Conservation (phyloP, 2,113 vertebrate species). For the Ifrita kowaldi region DNA sequence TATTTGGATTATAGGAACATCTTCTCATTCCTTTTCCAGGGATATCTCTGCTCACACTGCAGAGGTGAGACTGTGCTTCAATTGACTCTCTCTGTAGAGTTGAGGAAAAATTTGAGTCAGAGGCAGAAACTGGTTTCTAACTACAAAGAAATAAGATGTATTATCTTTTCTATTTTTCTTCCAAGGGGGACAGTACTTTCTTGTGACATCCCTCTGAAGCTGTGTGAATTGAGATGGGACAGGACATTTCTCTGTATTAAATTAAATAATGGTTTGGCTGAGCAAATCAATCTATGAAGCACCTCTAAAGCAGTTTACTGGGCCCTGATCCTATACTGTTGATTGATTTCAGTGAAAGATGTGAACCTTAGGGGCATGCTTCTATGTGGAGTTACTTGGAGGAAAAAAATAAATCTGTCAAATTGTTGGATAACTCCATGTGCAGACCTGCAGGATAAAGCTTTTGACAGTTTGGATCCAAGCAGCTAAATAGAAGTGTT, state of each 20-base stretch:
- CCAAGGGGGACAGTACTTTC: not conserved
- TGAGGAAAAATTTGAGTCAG: not conserved
- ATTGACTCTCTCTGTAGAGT: not conserved
- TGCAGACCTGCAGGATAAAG: rapidly evolving
- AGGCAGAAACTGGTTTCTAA: not conserved
- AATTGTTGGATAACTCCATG: not conserved
- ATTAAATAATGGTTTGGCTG: not conserved
- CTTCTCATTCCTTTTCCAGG: not conserved
- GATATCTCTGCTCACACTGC: not conserved
- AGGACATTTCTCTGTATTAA: not conserved
- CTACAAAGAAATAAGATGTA: not conserved
- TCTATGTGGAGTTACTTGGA: not conserved
- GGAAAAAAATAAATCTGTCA: not conserved
- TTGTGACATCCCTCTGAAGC: not conserved
- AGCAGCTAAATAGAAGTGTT: not conserved
- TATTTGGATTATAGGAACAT: not conserved
- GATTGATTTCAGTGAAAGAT: not conserved
- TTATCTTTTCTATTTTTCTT: not conserved
- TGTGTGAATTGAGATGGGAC: not conserved
- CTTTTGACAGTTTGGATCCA: not conserved
- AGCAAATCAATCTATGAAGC: not conserved
- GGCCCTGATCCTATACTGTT: not conserved
- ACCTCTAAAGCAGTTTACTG: not conserved
- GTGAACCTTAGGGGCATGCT: not conserved
- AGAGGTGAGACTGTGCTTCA: not conserved